Evolutionary conservation across 2,797 vertebrate species (phyloP).

Genomic region (Amniataba percoides): DNA sequence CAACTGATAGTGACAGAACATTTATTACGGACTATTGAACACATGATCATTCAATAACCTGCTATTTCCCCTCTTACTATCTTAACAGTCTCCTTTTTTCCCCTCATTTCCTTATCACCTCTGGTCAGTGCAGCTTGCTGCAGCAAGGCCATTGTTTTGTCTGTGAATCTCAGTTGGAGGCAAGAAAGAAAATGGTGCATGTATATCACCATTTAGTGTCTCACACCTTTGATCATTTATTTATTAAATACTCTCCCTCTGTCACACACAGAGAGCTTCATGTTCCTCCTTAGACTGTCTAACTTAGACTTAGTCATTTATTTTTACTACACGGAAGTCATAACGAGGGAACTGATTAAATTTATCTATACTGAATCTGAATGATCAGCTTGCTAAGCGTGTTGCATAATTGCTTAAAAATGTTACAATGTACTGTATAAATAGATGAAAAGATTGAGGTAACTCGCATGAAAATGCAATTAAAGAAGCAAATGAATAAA

Average conservation of each 20-base stretch:
- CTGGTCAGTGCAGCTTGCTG: not conserved
- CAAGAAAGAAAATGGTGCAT: not conserved
- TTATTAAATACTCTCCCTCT: not conserved
- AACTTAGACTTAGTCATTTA: not conserved
- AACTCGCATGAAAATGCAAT: slow-evolving; percentile 18
- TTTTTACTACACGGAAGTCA: not conserved
- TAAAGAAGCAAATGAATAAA: not conserved
- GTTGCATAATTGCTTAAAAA: slow-evolving; percentile 8
- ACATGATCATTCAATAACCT: not conserved
- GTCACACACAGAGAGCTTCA: not conserved
- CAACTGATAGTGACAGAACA: not conserved
- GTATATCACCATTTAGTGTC: not conserved
- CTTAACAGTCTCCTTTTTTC: not conserved
- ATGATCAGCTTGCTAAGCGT: slow-evolving; percentile 59
- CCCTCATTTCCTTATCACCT: not conserved
- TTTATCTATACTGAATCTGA: slow-evolving; percentile 31
- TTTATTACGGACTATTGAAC: not conserved
- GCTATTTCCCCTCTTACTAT: not conserved
- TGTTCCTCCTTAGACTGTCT: not conserved
- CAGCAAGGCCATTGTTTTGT: not conserved
- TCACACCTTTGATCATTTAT: not conserved
- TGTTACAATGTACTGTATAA: not conserved
- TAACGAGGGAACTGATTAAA: not conserved
- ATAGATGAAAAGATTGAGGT: slow-evolving; percentile 13
- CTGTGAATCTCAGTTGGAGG: not conserved